Percentiles rank a stretch among this genome's conserved stretches.
phyloP scores from a whole-genome alignment of 2,797 vertebrate species.

The Sternotherus odoratus region DNA sequence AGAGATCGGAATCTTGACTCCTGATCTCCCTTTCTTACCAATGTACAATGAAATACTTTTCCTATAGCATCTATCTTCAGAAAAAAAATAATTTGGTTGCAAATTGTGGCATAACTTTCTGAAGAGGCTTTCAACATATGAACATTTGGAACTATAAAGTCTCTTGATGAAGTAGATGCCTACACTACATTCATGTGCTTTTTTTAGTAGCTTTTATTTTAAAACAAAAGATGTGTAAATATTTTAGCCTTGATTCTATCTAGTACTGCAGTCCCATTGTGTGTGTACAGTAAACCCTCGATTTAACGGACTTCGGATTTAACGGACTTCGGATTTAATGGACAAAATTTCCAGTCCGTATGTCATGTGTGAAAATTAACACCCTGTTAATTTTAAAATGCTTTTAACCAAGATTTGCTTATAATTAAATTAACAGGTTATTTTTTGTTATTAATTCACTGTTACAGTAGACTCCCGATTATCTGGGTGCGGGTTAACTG shows the following conservation, averaged over 20 bases:
- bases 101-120: accelerated
- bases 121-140: background rate
- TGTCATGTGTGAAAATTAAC: no score
- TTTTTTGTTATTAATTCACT: no score
- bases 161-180: background rate
- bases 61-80: background rate
- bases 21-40: background rate
- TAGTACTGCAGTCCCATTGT: background rate
- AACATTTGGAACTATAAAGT: background rate
- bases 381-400: no score
- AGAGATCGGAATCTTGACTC: background rate
- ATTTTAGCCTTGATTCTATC: background rate
- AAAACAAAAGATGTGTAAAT: background rate
- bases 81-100: background rate
- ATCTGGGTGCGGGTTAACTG: no score
- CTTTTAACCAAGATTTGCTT: no score
- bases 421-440: no score
- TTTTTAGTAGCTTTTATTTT: background rate
- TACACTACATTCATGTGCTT: background rate
- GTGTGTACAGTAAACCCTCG: no score
- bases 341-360: no score
- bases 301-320: no score
- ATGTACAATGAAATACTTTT: background rate
- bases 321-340: no score
- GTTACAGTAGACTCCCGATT: no score